Evolutionary conservation across 2,113 vertebrate species (phyloP).

Genomic region (Mobula hypostoma): DNA sequence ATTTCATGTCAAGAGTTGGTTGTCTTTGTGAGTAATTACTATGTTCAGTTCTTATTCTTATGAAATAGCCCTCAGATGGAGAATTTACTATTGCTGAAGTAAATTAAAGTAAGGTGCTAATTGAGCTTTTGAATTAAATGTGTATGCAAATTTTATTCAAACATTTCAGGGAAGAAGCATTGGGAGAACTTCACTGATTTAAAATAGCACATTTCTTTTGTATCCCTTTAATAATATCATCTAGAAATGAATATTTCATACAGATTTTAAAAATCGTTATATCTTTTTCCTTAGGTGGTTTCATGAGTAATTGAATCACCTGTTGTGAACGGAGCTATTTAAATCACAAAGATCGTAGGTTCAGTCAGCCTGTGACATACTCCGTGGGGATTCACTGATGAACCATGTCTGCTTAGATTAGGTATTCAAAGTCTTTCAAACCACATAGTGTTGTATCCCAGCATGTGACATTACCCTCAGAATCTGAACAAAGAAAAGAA

Average conservation of each 20-base stretch:
- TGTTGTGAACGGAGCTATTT: background rate
- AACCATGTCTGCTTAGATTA: background rate
- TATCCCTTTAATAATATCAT: background rate
- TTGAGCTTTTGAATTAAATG: background rate
- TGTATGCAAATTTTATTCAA: background rate
- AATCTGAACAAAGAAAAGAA: background rate
- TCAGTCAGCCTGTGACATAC: background rate
- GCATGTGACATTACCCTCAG: background rate
- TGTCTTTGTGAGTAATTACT: background rate
- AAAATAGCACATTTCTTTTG: background rate
- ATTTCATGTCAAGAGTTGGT: background rate
- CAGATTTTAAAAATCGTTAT: background rate
- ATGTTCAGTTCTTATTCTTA: background rate
- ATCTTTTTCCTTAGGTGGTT: background rate
- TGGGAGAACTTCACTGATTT: background rate
- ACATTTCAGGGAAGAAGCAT: background rate
- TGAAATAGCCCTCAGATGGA: background rate
- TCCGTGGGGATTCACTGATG: constrained; percentile 5
- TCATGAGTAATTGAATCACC: constrained; percentile 17
- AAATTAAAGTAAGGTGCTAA: background rate
- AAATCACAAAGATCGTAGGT: background rate
- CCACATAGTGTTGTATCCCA: background rate
- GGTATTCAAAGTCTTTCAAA: background rate
- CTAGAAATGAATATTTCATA: background rate
- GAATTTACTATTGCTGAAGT: background rate